Evolutionary conservation across 2,113 vertebrate genomes (phyloP).

Genomic region (Myrmophylax atrothorax): DNA sequence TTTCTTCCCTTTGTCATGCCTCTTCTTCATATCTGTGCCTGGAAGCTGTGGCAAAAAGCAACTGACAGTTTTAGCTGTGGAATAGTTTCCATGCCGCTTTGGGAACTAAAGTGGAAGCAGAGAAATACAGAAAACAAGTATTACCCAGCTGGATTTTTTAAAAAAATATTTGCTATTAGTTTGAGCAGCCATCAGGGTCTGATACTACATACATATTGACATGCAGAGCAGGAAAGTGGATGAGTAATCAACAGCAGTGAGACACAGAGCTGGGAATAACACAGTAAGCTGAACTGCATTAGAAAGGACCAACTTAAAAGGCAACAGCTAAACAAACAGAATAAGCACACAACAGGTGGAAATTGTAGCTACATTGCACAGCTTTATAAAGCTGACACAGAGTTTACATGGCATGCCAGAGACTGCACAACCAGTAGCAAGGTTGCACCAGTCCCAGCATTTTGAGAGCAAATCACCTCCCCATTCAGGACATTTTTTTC

Average conservation of each 20-base stretch:
- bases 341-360: rapidly evolving
- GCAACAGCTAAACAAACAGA: neutral
- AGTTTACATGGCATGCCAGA: neutral
- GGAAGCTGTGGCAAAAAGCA: neutral
- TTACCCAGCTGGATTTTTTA: neutral
- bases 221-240: neutral
- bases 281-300: neutral
- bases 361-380: neutral
- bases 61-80: neutral
- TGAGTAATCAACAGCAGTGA: neutral
- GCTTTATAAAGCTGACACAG: neutral
- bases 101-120: neutral
- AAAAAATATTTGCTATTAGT: neutral
- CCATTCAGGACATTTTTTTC: neutral
- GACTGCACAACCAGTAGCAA: neutral
- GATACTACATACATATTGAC: neutral
- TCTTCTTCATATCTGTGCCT: neutral
- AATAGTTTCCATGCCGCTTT: neutral
- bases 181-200: neutral
- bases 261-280: neutral
- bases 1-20: neutral
- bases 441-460: neutral
- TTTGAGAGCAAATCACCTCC: neutral
- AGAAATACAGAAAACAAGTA: neutral
- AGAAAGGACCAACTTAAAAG: neutral